Evolutionary conservation across 2,113 vertebrate species (phyloP), one percentile per base, ranked within the genome.

Genomic region (Caloenas nicobarica): DNA sequence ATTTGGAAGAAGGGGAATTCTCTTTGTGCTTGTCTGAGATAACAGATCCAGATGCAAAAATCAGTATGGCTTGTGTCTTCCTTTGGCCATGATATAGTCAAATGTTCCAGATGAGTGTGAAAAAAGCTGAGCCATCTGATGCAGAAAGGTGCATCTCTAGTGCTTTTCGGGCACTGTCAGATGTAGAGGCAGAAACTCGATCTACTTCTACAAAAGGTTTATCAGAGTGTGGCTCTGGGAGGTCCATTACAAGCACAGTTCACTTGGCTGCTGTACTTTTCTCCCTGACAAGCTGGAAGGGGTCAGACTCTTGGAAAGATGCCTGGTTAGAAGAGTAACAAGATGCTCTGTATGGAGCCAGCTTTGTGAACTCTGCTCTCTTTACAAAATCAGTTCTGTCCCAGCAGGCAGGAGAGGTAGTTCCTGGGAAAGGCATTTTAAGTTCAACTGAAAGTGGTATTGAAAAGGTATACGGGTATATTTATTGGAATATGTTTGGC

Each of bases 281-380:
- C 62, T 88, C 71, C 28, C 79, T 88, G 88, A 23, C 50, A 48
- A n/a, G 76, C 85, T 86, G 79, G 65, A 87, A 81, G 21, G 78
- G 56, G 56, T 91, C 84, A 88, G 68, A 26, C 33, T 82, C 60
- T 57, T 96, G 91, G 93, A 93, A 88, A 23, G 64, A 40, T 53
- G 79, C 90, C 90, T 78, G 80, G 56, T 38, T 86, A 51, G 61
- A 42, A 44, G 57, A 57, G 77, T 76, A 81, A 48, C n/a, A 61
- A 61, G 64, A 78, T 93, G 88, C 69, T 93, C 82, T 7, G 2
- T 34, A 13, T 6, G 23, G 69, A 93, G 42, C 42, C 88, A 90
- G 72, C 76, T 88, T 82, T 86, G 61, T 81, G n/a, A 95, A 56
- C 40, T 89, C 58, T 36, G 0, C 48, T 64, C 29, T 78, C 31